phyloP scores from a whole-genome alignment of 2,113 vertebrate species.

The Hydrolagus affinis region DNA sequence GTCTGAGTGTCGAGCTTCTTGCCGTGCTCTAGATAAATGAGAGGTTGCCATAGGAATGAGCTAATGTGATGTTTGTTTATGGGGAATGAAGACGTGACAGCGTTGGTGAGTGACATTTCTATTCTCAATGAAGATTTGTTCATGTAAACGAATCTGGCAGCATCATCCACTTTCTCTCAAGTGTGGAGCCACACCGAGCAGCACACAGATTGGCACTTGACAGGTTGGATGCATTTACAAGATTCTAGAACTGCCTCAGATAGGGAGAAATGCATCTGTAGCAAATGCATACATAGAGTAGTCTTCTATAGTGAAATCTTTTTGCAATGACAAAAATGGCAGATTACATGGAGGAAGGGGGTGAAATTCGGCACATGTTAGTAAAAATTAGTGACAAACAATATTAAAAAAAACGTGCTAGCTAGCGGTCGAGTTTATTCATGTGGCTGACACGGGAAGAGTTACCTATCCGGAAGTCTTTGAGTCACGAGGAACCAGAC shows the following conservation, averaged over 20 bases:
- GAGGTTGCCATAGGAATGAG: conserved; percentile 59
- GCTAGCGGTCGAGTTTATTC: no score
- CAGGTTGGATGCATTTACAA: conserved; percentile 12
- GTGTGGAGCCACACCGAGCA: neutral
- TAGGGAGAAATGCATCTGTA: neutral
- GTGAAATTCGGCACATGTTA: no score
- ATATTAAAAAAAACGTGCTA: no score
- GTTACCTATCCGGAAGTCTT: neutral
- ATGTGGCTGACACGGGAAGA: no score
- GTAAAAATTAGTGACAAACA: no score
- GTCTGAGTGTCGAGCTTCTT: conserved; percentile 44
- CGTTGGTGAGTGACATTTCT: conserved; percentile 51
- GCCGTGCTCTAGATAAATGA: conserved; percentile 44
- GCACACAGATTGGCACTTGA: neutral
- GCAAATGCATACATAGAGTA: neutral
- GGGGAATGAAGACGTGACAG: conserved; percentile 48
- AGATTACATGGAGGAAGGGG: neutral
- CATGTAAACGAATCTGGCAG: conserved; percentile 48
- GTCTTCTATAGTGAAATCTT: neutral
- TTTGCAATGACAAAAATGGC: neutral
- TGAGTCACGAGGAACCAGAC: neutral
- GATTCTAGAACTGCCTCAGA: neutral
- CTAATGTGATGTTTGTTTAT: conserved; percentile 57
- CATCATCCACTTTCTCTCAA: conserved; percentile 34
- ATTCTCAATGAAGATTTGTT: conserved; percentile 44